phyloP scores from a whole-genome alignment of 1,140 invertebrate species.

The Lordiphosa mommai region DNA sequence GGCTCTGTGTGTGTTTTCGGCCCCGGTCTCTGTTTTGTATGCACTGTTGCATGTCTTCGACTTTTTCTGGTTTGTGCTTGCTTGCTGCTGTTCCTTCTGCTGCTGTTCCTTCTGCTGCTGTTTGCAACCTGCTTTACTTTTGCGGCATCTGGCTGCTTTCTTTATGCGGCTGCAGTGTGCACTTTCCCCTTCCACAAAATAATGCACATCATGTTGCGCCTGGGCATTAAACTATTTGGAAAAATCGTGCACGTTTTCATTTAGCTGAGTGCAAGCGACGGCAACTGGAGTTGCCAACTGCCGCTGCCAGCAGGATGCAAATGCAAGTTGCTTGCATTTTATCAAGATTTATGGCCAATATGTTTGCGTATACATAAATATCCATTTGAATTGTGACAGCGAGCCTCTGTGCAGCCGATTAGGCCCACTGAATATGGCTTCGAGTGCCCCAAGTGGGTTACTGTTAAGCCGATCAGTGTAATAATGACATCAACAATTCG shows the following conservation, averaged over 20 bases:
- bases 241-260: constrained; percentile 75
- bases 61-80: constrained; percentile 23
- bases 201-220: constrained; percentile 58
- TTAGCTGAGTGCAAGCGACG: constrained; percentile 73
- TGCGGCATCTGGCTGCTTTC: constrained; percentile 52
- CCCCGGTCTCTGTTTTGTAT: constrained; percentile 47
- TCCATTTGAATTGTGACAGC: constrained; percentile 12
- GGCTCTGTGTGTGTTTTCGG: neutral
- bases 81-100: constrained; percentile 13
- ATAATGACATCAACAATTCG: constrained; percentile 29
- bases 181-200: constrained; percentile 40
- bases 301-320: constrained; percentile 24
- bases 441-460: constrained; percentile 15
- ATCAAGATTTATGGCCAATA: constrained; percentile 55
- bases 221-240: constrained; percentile 61
- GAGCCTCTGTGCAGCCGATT: constrained; percentile 2
- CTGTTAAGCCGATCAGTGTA: neutral
- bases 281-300: constrained; percentile 20
- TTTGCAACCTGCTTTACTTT: constrained; percentile 53
- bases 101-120: constrained; percentile 18
- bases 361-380: constrained; percentile 51
- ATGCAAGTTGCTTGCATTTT: constrained; percentile 25
- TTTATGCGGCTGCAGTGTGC: constrained; percentile 28
- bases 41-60: constrained; percentile 45
- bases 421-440: constrained; percentile 20